Evolutionary conservation across 2,888 invertebrate genomes (phyloP), one percentile per base, ranked within the genome.

Genomic region (Eupithecia dodoneata): DNA sequence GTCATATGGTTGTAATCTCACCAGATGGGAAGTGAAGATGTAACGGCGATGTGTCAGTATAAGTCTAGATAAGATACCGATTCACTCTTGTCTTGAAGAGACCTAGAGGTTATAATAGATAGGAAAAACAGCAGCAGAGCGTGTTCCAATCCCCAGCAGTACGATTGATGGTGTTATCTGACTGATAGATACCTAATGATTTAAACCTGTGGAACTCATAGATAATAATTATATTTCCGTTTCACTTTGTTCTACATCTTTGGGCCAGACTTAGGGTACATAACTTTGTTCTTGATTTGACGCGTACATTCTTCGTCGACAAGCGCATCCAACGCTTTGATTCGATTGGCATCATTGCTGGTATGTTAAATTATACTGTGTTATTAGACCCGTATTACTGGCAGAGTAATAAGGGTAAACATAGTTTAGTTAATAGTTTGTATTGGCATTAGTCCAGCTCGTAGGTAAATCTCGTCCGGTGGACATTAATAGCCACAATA

Each of bases 401-500:
- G 30, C 30, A 30, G 30, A 30, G 30, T 30, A 30, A 30, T 30
- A 30, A 30, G 30, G 30, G 30, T 30, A 30, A 63, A 12, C 67
- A 63, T n/a, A 70, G 76, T 66, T 74, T 41, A 30, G 5, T 30
- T 18, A 63, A 76, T 52, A 76, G 71, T 73, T 69, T 52, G 44
- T 77, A 55, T 41, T 72, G 45, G 72, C 65, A 71, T 73, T 67
- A 72, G 73, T 71, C 70, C 45, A 73, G 44, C 79, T 77, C 77
- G 81, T 80, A 88, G 86, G 89, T 91, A 92, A 92, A 92, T 92
- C 89, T 92, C 85, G 85, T 87, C 86, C 85, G 87, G 86, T 86
- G 87, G 89, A 91, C 90, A 90, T 91, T 93, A 91, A 93, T 92
- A 89, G 91, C 85, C 76, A 88, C 85, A 88, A 92, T 93, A 93